These are phyloP conservation scores for Tigriopus californicus DNA, from an alignment of 2,888 invertebrate genomes.

Conservation along the genomic window DNA sequence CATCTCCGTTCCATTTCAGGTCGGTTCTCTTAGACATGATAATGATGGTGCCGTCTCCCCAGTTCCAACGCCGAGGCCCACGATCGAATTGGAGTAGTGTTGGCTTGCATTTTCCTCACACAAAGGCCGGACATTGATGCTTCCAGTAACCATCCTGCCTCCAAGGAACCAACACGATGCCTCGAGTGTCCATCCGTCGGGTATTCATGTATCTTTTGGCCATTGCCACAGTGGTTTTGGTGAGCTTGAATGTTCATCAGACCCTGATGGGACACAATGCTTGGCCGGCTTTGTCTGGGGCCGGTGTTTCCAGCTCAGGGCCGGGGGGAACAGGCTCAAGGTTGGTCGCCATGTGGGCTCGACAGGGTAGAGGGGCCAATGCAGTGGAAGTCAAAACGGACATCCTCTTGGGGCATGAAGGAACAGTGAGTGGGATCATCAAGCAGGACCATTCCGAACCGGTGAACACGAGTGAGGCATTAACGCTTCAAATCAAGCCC, in stretches of 20 bases:
- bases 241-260: neutral
- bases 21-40: too few relatives aligned
- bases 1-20: too few relatives aligned
- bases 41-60: too few relatives aligned
- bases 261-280: neutral
- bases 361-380: neutral
- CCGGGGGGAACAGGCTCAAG: neutral
- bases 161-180: neutral
- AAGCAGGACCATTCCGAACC: too few relatives aligned
- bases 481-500: neutral
- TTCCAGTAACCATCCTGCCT: neutral
- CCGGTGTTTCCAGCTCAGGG: neutral
- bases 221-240: neutral
- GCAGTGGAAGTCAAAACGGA: neutral
- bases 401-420: too few relatives aligned
- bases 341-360: neutral
- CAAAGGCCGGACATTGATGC: conserved; percentile 52
- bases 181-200: conserved; percentile 4
- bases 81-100: too few relatives aligned
- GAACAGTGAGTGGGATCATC: too few relatives aligned
- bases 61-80: too few relatives aligned
- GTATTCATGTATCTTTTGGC: neutral
- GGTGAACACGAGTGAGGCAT: neutral
- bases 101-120: conserved; percentile 38
- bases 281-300: neutral